These are phyloP conservation scores for Panthera uncia DNA, from an alignment of 2,113 vertebrate genomes.

Conservation along the genomic window DNA sequence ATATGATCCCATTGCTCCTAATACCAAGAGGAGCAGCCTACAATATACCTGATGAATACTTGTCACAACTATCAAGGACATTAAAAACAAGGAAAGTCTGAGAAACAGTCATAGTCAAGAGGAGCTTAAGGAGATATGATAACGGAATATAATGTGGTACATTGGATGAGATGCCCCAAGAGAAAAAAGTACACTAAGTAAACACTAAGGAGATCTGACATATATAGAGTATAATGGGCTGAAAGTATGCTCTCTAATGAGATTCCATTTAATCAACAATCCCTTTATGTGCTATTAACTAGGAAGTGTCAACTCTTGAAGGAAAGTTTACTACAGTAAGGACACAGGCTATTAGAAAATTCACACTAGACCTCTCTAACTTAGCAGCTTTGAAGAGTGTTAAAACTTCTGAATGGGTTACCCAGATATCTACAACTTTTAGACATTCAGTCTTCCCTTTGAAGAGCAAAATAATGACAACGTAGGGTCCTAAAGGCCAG, in stretches of 20 bases:
- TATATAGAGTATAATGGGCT: background rate
- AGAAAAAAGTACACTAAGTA: background rate
- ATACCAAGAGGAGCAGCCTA: conserved; percentile 9
- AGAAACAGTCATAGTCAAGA: background rate
- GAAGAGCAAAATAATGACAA: background rate
- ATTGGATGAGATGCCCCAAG: background rate
- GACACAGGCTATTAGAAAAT: background rate
- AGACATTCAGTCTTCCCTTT: background rate
- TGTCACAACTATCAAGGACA: background rate
- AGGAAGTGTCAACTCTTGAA: background rate
- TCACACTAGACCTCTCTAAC: background rate
- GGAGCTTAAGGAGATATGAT: background rate
- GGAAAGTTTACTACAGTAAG: background rate
- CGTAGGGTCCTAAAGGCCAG: background rate
- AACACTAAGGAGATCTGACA: background rate
- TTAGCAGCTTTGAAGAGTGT: background rate
- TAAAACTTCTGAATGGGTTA: background rate
- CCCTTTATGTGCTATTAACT: background rate
- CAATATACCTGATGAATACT: background rate
- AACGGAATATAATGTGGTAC: background rate
- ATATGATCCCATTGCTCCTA: background rate
- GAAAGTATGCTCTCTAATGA: background rate
- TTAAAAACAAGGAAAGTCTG: background rate
- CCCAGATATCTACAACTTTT: background rate
- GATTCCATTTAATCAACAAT: background rate